Percentiles rank a stretch among this genome's conserved stretches.
phyloP scores from a whole-genome alignment of 2,888 invertebrate genomes.

The Tupiocoris notatus region DNA sequence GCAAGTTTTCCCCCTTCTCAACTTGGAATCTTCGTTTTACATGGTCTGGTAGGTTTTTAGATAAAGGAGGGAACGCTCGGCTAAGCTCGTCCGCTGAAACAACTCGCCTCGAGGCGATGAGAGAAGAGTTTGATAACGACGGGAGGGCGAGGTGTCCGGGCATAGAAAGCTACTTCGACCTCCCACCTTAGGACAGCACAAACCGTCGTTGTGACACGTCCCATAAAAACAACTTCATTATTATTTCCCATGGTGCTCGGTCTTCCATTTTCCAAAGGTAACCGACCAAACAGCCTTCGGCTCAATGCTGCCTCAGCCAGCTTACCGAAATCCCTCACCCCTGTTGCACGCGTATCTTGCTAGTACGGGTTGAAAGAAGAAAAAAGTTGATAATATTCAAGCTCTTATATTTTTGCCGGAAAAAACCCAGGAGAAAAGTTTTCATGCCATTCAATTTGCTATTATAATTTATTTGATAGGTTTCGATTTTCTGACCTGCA shows the following conservation, averaged over 20 bases:
- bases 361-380: too few species aligned
- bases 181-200: neutral
- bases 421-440: too few species aligned
- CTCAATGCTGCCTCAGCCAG: neutral
- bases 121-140: neutral
- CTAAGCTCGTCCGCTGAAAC: neutral
- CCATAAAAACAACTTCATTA: neutral
- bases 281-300: neutral
- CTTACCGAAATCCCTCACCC: too few species aligned
- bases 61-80: neutral
- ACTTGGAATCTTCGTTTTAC: too few species aligned
- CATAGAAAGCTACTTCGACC: neutral
- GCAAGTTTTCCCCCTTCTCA: too few species aligned
- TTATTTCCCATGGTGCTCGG: neutral
- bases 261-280: neutral
- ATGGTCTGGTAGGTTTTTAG: neutral
- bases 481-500: too few species aligned
- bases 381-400: too few species aligned
- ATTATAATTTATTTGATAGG: too few species aligned
- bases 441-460: too few species aligned
- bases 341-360: too few species aligned
- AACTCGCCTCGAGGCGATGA: neutral
- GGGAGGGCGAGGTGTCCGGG: neutral
- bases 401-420: too few species aligned
- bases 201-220: neutral